Base-by-base conservation (phyloP, 2,888 invertebrate genomes). In the Eupithecia subfuscata region DNA sequence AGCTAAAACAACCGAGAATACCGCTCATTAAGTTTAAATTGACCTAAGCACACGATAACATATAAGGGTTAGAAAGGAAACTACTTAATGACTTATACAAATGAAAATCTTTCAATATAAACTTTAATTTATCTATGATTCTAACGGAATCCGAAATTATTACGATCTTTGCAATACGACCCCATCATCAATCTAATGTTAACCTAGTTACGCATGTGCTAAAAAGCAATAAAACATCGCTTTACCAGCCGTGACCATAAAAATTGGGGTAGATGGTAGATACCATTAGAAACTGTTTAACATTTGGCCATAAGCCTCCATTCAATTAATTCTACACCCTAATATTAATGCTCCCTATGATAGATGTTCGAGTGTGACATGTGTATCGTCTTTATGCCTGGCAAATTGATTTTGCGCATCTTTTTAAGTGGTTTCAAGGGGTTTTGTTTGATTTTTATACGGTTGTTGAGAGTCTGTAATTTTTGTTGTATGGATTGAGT, bases 281-380 rank as follows among this genome's bases (percentile, higher is more conserved):
- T 90, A 89, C 84, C 84, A 91, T 92, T 92, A 92, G 91, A 92
- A 92, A 89, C 89, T 90, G 90, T 92, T 93, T 93, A 93, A 92
- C 93, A 93, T 93, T 93, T 90, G 92, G 91, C 84, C 86, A 86
- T 81, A 79, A 79, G 74, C 79, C 84, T 83, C 83, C 86, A 85
- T 89, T 84, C 91, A 90, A 91, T 92, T 92, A 91, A 91, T 91
- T 85, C 88, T 82, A 84, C 89, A 89, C 84, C 85, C 81, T 89
- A 90, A 90, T 89, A 87, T 87, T 88, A 90, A 79, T 75, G 75
- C 87, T 86, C 92, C 92, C 92, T 88, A 89, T 88, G 87, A 88
- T 87, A 82, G 86, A 89, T 86, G 86, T 88, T 89, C 89, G 89
- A 92, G 91, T 89, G 89, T 87, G 90, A 90, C 93, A 93, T 93